Conservation (phyloP, 2,888 invertebrate species). For the Melinaea menophilus region DNA sequence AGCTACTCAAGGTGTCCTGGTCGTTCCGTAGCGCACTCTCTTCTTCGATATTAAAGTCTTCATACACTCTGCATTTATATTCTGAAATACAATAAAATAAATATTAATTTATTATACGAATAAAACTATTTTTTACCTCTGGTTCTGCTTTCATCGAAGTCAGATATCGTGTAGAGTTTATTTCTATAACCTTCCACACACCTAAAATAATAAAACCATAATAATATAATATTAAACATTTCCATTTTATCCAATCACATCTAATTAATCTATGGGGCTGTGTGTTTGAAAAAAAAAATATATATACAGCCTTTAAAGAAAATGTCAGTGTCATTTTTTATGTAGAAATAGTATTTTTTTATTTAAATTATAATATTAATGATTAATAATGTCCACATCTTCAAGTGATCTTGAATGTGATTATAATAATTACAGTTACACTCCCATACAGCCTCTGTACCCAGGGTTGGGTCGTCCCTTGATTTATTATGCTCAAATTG, state of each 20-base stretch:
- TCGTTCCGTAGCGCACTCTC: not conserved
- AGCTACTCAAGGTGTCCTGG: not conserved
- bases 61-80: constrained; percentile 19
- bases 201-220: constrained; percentile 18
- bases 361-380: no score
- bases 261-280: constrained; percentile 14
- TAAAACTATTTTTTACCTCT: constrained; percentile 10
- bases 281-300: not conserved
- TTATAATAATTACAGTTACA: constrained; percentile 14
- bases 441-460: constrained; percentile 37
- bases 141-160: constrained; percentile 15
- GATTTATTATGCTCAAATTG: constrained; percentile 56
- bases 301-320: not conserved
- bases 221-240: constrained; percentile 11
- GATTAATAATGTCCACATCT: constrained; percentile 49
- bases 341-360: not conserved
- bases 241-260: not conserved
- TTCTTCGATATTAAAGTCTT: constrained; percentile 2
- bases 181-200: constrained; percentile 32
- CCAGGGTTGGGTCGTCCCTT: constrained; percentile 48
- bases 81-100: constrained; percentile 10
- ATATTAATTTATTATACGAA: no score
- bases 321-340: not conserved
- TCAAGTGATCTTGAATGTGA: constrained; percentile 44
- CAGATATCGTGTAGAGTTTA: constrained; percentile 28